phyloP scores from a whole-genome alignment of 2,888 invertebrate species.

The Melieria omissa region DNA sequence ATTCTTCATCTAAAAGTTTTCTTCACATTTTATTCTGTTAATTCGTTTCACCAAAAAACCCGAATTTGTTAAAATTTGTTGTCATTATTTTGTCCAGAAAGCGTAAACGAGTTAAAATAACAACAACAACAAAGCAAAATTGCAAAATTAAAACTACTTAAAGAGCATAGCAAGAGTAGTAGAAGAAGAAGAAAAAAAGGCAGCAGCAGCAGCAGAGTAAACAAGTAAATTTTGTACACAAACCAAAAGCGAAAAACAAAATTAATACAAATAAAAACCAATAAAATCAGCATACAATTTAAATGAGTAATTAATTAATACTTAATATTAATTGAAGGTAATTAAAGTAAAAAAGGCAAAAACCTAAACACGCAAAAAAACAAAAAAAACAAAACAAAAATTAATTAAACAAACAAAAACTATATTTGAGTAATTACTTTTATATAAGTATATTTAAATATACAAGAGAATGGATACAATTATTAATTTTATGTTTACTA shows the following conservation, averaged over 20 bases:
- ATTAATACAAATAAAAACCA: conserved; percentile 11
- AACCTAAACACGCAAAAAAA: conserved; percentile 25
- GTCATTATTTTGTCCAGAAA: too few relatives aligned
- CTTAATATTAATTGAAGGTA: conserved; percentile 29
- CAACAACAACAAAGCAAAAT: conserved; percentile 9
- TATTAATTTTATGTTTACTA: conserved; percentile 52
- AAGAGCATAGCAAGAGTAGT: conserved; percentile 6
- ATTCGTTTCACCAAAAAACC: too few relatives aligned
- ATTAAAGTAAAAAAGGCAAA: conserved; percentile 24
- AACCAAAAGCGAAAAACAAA: conserved; percentile 22
- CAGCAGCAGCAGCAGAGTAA: conserved; percentile 11
- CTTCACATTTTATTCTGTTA: too few relatives aligned
- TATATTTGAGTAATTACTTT: conserved; percentile 42
- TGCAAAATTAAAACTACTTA: conserved; percentile 12
- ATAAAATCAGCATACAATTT: conserved; percentile 21
- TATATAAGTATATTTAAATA: conserved; percentile 43
- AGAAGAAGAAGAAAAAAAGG: neutral
- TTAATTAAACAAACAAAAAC: conserved; percentile 31
- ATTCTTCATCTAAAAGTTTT: too few relatives aligned
- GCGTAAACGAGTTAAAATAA: neutral
- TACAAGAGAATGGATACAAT: conserved; percentile 50
- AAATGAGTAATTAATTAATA: conserved; percentile 20
- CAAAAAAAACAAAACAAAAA: conserved; percentile 33
- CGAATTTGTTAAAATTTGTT: too few relatives aligned
- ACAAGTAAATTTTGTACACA: conserved; percentile 29